Evolutionary conservation across 2,888 invertebrate species (phyloP), one percentile per base, ranked within the genome.

Genomic region (Nineta flava): DNA sequence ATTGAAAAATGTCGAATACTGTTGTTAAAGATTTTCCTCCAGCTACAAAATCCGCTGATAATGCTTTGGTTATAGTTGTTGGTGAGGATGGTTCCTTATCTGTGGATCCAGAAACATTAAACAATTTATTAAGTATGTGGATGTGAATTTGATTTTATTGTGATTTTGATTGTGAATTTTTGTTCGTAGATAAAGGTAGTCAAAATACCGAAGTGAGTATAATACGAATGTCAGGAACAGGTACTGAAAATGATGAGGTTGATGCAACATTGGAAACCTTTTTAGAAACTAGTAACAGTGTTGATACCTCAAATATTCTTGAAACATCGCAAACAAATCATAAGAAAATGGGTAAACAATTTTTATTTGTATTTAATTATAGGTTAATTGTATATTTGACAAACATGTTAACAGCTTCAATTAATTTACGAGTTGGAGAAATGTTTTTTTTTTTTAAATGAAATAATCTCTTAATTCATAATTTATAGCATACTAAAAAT

Each of bases 1-100:
- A 6, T 6, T 26, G 7, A 12, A 71, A 66, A 65, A 73, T 73
- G 73, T 72, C 73, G 56, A 72, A 72, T 60, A 72, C 73, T 54
- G 70, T 72, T 56, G 72, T 73, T 56, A 73, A 72, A 52, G 72
- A 72, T 57, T 73, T 72, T 60, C 71, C 71, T 59, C 72, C 72
- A 56, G 71, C 71, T 53, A 69, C 71, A 12, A 65, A 70, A 44
- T 71, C 72, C 62, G 70, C 74, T 57, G 81, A 81, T 67, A 81
- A 82, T 62, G 79, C 83, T 61, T 76, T 91, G 63, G 81, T 87
- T 60, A 81, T 91, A 65, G 81, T 90, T 64, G 86, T 88, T 64
- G 84, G 84, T 64, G 85, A 87, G 69, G 87, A 88, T 77, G 88
- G 88, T 58, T 81, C 80, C 53, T 74, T 91, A 54, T 82, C 84